phyloP scores from a whole-genome alignment of 2,888 invertebrate species.

The Catocala nupta region DNA sequence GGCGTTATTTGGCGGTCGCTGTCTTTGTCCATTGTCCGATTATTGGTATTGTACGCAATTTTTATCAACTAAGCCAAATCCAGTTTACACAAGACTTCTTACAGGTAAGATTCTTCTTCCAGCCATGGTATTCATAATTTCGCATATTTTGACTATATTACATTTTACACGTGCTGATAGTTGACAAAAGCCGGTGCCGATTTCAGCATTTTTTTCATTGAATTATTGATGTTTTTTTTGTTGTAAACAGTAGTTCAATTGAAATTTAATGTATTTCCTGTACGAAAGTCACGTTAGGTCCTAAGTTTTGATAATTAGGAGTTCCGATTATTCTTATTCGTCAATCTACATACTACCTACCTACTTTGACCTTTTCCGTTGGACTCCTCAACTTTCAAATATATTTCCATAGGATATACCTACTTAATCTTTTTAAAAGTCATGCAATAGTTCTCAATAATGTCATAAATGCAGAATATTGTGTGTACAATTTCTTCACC shows the following conservation, averaged over 20 bases:
- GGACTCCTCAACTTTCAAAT: too few species aligned
- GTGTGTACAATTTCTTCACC: too few species aligned
- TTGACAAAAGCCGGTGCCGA: constrained; percentile 58
- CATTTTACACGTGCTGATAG: constrained; percentile 49
- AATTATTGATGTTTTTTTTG: constrained; percentile 27
- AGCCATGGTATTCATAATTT: not conserved
- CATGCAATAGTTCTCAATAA: too few species aligned
- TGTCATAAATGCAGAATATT: too few species aligned
- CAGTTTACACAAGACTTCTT: constrained; percentile 8
- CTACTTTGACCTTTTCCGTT: not conserved
- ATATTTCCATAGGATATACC: too few species aligned
- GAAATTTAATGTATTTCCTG: constrained; percentile 8
- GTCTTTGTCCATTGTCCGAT: constrained; percentile 33
- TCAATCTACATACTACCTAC: not conserved
- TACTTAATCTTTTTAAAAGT: too few species aligned
- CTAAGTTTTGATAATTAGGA: not conserved
- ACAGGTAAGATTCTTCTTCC: constrained; percentile 33
- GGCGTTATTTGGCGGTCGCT: constrained; percentile 35
- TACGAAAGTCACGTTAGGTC: not conserved
- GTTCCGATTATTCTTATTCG: not conserved
- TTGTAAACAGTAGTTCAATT: constrained; percentile 21
- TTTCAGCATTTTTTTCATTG: constrained; percentile 31
- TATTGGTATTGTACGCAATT: constrained; percentile 21
- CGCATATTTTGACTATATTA: not conserved
- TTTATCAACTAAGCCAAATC: constrained; percentile 11